Evolutionary conservation across 2,797 vertebrate genomes (phyloP), one percentile per base, ranked within the genome.

Genomic region (Oryzias dopingdopingensis): DNA sequence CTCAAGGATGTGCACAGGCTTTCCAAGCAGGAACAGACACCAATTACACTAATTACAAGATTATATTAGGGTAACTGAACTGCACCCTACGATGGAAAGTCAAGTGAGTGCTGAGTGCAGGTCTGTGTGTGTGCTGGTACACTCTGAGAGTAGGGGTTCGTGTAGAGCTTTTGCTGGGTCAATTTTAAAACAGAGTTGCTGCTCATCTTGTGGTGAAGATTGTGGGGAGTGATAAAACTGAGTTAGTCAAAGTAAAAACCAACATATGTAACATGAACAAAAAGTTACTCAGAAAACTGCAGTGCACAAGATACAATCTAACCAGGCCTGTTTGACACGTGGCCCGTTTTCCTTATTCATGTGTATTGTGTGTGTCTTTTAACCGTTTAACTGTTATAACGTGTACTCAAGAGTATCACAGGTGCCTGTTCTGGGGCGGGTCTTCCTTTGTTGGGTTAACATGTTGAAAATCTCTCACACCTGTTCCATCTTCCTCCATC

Each of bases 161-260:
- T 90, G 87, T 78, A 69, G 82, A 86, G 90, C 88, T 91, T 90
- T 91, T 86, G 89, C 82, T 89, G 90, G 84, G 67, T 92, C 93
- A 95, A 95, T 94, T 94, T 63, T 52, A 62, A 68, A 65, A 47
- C 32, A 50, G 45, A 75, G 72, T 72, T 68, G 53, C 57, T 32
- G 43, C 70, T 77, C 59, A 32, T 81, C 65, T 82, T 76, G 67
- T 0, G 40, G 64, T 77, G 57, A 75, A 32, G 60, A 53, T 67
- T 61, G 45, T 52, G 52, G 58, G 49, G 37, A 43, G 62, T 70
- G 55, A 70, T 41, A 42, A 48, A 48, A 58, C n/a, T 24, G 59
- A 74, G 49, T 13, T 47, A 53, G 62, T 18, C 18, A 56, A 49
- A 56, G 68, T 70, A 55, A 72, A 59, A 59, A 76, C 56, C 57